Base-by-base conservation (phyloP, 2,113 vertebrate species). In the Carlito syrichta region DNA sequence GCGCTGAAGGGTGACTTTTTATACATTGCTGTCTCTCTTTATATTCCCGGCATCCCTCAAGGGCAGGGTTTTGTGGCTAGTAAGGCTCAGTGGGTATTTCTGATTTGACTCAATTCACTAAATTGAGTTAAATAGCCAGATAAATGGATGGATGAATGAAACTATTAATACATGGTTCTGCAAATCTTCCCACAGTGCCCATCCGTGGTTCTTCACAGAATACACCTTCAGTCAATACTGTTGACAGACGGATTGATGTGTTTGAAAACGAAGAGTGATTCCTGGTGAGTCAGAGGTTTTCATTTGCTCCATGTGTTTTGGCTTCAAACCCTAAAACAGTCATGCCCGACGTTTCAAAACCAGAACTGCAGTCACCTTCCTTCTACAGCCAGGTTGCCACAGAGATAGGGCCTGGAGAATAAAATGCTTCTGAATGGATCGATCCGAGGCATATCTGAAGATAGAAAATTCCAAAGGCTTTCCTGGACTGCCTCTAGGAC, bases 341-440 rank as follows among this genome's bases (percentile, higher is more conserved):
- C 81, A 68, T 23, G 86, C 79, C 85, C 10, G 88, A 95, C 88
- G 76, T 96, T 97, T 97, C 90, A 95, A 96, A 96, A 97, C 78
- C 79, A 88, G 85, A 85, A 38, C 71, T 73, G 86, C 30, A 35
- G 52, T n/a, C 82, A 94, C 96, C 97, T 98, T 97, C 97, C 98
- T 97, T 98, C 97, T 62, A 94, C 98, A 98, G 97, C 97, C 97
- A 95, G 97, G 96, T 96, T 96, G 96, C 98, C 98, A 96, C 98
- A 98, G 98, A 98, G 98, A 98, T 98, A 98, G 86, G 97, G 96
- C 98, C 98, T 96, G 94, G 93, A 98, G 97, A 98, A 98, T 96
- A 97, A 97, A 98, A 97, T 95, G 96, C 98, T 96, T 97, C 98
- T 96, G 98, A 97, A 58, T 98, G 97, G 97, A 97, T 98, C 96